phyloP scores from a whole-genome alignment of 2,113 vertebrate species.

The Hippocampus abdominalis region DNA sequence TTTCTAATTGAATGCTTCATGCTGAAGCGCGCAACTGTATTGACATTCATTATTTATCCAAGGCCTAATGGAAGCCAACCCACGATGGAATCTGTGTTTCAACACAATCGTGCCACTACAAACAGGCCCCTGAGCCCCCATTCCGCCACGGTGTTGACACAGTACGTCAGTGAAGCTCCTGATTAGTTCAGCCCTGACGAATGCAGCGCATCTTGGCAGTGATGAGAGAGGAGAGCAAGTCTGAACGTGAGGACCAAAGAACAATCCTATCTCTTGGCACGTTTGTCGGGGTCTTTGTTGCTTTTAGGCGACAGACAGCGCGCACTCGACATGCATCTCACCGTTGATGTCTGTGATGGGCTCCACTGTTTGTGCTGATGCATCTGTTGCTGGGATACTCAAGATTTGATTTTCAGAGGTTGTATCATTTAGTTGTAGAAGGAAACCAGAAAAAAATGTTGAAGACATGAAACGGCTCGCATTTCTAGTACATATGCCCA shows the following conservation, averaged over 20 bases:
- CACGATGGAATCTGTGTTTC: constrained; percentile 2
- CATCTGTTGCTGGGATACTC: constrained; percentile 46
- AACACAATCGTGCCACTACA: background rate
- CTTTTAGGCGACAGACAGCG: constrained; percentile 27
- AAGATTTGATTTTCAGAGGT: constrained; percentile 3
- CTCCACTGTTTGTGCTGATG: constrained; percentile 23
- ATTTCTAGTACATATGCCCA: background rate
- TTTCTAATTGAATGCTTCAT: no score
- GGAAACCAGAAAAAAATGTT: background rate
- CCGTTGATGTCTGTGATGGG: constrained; percentile 9
- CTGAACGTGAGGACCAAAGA: background rate
- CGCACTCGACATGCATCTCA: constrained; percentile 17
- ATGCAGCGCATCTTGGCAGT: constrained; percentile 22
- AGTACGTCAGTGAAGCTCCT: constrained; percentile 34
- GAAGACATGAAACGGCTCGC: background rate
- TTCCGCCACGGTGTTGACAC: constrained; percentile 40
- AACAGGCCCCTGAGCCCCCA: constrained; percentile 30
- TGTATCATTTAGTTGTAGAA: background rate
- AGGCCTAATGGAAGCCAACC: constrained; percentile 1
- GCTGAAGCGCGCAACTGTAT: background rate
- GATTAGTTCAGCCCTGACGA: constrained; percentile 28
- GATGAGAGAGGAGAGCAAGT: constrained; percentile 32
- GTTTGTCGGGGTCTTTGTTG: constrained; percentile 21
- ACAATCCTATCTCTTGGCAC: constrained; percentile 24
- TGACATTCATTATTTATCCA: background rate